Evolutionary conservation across 2,113 vertebrate genomes (phyloP), one percentile per base, ranked within the genome.

Genomic region (Grus americana): DNA sequence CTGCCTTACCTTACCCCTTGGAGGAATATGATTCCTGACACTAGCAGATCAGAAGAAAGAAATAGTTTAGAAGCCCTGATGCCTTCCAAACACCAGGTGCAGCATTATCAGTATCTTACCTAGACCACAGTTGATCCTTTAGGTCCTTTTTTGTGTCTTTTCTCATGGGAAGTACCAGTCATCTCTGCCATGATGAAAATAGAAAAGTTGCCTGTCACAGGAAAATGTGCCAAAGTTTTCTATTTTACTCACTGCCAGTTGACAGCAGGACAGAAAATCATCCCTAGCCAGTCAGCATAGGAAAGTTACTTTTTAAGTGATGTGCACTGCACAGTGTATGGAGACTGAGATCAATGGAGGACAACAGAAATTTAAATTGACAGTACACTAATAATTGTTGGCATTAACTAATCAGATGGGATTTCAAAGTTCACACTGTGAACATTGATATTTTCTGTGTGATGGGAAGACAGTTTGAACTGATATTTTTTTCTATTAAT

Each of bases 361-460:
- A 92, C 78, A 96, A 52, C 5, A 74, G 63, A 72, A 86, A 91
- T 30, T 20, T 36, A 55, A 83, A 52, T 38, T 65, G 93, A 81
- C 47, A 42, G 50, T 23, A 55, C 36, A 15, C 46, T 94, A 90
- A 90, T 79, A 93, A 92, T 88, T 46, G 24, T 57, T 47, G 74
- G 80, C 55, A 80, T 86, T 90, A 87, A 89, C 93, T 90, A 93
- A 97, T 91, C 91, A 95, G 89, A 83, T 78, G 91, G 2, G 13
- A 86, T 90, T 94, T 97, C 90, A 32, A 96, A 97, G 86, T 84
- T 98, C 95, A 79, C 89, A 84, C 92, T 82, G 87, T 75, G 94
- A 96, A 82, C 86, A 80, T 11, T 92, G 90, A 38, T 85, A 90
- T 92, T 89, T 96, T 90, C 94, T 95, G 72, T 92, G 87, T 90